Conservation (phyloP, 2,113 vertebrate genomes). For the Laterallus jamaicensis region DNA sequence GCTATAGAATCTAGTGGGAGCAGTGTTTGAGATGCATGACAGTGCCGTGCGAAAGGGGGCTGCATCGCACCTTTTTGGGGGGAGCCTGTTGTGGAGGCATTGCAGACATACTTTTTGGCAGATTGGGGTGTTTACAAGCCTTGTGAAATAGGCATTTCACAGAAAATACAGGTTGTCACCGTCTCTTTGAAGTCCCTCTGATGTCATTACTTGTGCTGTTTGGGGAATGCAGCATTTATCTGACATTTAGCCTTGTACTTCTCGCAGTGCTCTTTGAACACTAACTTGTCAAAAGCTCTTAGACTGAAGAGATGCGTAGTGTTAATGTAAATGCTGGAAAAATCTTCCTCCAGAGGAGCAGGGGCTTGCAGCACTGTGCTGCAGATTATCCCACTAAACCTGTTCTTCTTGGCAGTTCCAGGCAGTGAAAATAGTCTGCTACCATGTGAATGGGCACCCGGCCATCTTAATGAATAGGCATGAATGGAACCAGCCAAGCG, state of each 20-base stretch:
- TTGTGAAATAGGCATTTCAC: neutral
- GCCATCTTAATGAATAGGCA: constrained; percentile 45
- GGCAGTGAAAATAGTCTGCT: constrained; percentile 13
- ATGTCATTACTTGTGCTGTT: neutral
- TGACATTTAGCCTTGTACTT: neutral
- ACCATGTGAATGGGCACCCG: constrained; percentile 28
- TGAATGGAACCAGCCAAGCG: constrained; percentile 59
- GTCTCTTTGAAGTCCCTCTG: neutral
- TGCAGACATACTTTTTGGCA: neutral
- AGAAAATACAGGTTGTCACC: neutral
- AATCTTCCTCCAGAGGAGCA: neutral
- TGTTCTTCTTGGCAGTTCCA: constrained; percentile 40
- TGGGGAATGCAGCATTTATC: neutral
- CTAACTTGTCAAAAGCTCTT: neutral
- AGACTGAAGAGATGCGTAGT: neutral
- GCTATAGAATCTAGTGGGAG: neutral
- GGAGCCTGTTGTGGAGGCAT: neutral
- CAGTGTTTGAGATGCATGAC: neutral
- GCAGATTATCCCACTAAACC: constrained; percentile 36
- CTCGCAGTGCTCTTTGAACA: neutral
- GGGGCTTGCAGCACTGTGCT: neutral
- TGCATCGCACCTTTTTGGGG: neutral
- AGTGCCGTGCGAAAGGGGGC: neutral
- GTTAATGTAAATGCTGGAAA: neutral
- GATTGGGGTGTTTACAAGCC: neutral